Conservation (phyloP, 2,113 vertebrate species). For the Psammodynastes pulverulentus region DNA sequence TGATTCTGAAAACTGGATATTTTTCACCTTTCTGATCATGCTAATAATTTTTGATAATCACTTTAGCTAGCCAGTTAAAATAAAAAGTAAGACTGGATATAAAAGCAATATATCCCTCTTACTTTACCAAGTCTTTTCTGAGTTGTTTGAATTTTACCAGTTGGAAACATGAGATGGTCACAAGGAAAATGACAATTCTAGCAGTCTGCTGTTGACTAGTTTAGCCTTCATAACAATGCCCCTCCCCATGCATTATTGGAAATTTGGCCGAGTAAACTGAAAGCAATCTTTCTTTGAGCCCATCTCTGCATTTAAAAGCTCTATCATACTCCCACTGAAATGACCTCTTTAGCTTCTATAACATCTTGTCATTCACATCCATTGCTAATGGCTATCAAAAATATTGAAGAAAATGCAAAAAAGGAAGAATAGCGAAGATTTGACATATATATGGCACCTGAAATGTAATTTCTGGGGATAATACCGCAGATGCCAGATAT, state of each 20-base stretch:
- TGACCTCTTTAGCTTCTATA: not conserved
- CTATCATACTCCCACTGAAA: not conserved
- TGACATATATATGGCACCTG: not conserved
- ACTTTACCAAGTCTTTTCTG: not conserved
- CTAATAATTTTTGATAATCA: not conserved
- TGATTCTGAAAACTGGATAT: not conserved
- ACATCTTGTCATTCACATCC: not conserved
- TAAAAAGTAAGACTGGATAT: not conserved
- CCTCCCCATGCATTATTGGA: not conserved
- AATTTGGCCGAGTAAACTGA: not conserved
- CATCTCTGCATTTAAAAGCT: not conserved
- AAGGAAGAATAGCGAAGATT: not conserved
- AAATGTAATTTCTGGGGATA: not conserved
- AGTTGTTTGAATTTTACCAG: not conserved
- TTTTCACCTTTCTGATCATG: not conserved
- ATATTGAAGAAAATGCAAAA: not conserved
- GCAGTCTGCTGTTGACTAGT: not conserved
- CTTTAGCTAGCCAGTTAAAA: not conserved
- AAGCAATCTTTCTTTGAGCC: not conserved
- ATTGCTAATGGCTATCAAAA: not conserved
- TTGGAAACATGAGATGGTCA: not conserved
- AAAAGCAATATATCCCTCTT: not conserved
- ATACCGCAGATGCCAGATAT: not conserved
- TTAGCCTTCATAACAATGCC: not conserved
- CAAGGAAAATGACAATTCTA: not conserved